Evolutionary conservation across 2,888 invertebrate genomes (phyloP), one percentile per base, ranked within the genome.

Genomic region (Andrena trimmerana): DNA sequence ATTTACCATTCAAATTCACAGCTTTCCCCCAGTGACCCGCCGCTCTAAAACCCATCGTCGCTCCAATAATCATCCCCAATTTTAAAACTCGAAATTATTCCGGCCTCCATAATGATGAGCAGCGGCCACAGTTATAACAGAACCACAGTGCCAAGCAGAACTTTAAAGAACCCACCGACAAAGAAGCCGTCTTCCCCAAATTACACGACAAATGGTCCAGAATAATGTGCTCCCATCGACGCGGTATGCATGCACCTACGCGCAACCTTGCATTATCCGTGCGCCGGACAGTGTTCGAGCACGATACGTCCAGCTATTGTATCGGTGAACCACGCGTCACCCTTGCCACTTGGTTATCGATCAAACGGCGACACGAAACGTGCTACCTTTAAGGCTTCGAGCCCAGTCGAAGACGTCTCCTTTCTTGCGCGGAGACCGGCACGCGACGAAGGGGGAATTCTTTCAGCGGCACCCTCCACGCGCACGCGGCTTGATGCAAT

Each of bases 331-430:
- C 76, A 54, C 74, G 77, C 77, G 76, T 83, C 85, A 74, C 75
- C 69, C 74, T 62, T 48, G 69, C 59, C 57, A 52, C 62, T 82
- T 73, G 59, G 42, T 73, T 83, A 85, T 87, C 86, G 85, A 87
- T 87, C 85, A 87, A 81, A 77, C 83, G 57, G 68, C 52, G 50
- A 81, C 71, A 66, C 67, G 83, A 86, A 78, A 81, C 57, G 57
- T 74, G 62, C 50, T 33, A 31, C 67, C 72, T 80, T 76, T 52
- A 63, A 48, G 66, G 66, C 50, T 78, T 81, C 67, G 20, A 68
- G 16, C 13, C 36, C 16, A 29, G 20, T 13, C 29, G 2, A 59
- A 36, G 16, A 57, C 36, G 29, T 31, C 1, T 36, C 29, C 67
- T 20, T 54, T 65, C 42, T n/a, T 20, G 4, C 0, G 1, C 13